Evolutionary conservation across 2,113 vertebrate genomes (phyloP).

Genomic region (Ctenodactylus gundi): DNA sequence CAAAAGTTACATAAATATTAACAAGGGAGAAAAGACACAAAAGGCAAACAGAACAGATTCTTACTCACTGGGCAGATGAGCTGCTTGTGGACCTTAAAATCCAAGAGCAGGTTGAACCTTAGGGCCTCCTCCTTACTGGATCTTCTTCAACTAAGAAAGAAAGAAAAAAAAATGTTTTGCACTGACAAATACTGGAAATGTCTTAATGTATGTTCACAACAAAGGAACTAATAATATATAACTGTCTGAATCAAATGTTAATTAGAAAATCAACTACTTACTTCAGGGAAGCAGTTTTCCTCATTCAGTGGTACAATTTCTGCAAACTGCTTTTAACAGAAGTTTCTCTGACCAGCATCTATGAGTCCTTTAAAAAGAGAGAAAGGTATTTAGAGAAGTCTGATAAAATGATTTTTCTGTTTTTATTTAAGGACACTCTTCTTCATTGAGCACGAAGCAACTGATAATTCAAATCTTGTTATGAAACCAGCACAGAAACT

Average conservation of each 20-base stretch:
- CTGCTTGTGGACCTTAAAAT: accelerated
- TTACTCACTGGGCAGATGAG: neutral
- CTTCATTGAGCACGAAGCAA: neutral
- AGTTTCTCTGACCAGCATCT: neutral
- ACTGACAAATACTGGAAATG: neutral
- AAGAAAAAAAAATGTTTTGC: neutral
- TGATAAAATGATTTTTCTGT: neutral
- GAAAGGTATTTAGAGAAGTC: neutral
- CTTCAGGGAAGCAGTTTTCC: neutral
- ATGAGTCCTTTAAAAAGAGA: neutral
- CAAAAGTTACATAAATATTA: neutral
- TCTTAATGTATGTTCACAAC: neutral
- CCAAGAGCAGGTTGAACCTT: neutral
- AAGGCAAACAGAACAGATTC: neutral
- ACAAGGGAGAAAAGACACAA: neutral
- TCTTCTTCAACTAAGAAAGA: neutral
- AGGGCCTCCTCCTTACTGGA: too few species aligned
- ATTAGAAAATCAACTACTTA: neutral
- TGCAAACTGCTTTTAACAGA: neutral
- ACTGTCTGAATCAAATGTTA: neutral
- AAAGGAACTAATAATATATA: neutral
- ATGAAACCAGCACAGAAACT: neutral
- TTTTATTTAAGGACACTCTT: neutral
- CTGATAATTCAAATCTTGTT: neutral
- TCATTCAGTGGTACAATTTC: neutral